Evolutionary conservation across 1,140 invertebrate genomes (phyloP).

Genomic region (Phthorimaea operculella): DNA sequence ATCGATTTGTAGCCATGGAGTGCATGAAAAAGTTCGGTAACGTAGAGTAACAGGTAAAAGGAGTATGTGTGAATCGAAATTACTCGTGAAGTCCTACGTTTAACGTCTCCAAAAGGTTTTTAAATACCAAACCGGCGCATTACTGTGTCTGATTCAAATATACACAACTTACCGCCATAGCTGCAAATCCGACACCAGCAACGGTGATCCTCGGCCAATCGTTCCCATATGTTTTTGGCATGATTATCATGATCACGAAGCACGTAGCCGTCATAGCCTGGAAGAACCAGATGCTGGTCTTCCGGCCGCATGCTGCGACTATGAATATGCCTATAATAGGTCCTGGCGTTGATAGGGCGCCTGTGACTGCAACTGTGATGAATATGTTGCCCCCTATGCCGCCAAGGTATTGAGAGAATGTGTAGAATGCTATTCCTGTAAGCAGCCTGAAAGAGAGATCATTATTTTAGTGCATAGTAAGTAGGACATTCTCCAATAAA

Average conservation of each 20-base stretch:
- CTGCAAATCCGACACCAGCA: slow-evolving; percentile 52
- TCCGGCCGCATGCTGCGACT: slow-evolving; percentile 72
- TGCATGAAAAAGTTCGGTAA: no score
- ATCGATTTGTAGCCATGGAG: background rate
- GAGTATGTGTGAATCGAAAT: slow-evolving; percentile 3
- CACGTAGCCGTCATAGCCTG: slow-evolving; percentile 71
- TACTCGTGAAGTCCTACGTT: no score
- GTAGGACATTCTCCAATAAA: no score
- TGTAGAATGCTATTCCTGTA: slow-evolving; percentile 77
- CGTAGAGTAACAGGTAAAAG: background rate
- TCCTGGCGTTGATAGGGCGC: slow-evolving; percentile 73
- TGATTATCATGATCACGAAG: slow-evolving; percentile 70
- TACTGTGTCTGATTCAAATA: no score
- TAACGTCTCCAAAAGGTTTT: slow-evolving; percentile 1
- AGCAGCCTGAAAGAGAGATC: slow-evolving; percentile 68
- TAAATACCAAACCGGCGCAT: no score
- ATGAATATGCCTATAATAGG: slow-evolving; percentile 72
- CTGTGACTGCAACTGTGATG: slow-evolving; percentile 75
- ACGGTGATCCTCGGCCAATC: slow-evolving; percentile 53
- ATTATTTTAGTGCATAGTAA: no score
- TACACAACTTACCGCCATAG: slow-evolving; percentile 57
- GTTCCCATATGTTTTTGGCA: slow-evolving; percentile 52
- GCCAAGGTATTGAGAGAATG: slow-evolving; percentile 78
- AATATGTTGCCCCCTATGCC: slow-evolving; percentile 77
- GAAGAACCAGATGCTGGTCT: slow-evolving; percentile 70